Percentiles rank a stretch among this genome's conserved stretches.
Conservation (phyloP, 92 coral and sea anemone species). For the Paragorgia papillata region DNA sequence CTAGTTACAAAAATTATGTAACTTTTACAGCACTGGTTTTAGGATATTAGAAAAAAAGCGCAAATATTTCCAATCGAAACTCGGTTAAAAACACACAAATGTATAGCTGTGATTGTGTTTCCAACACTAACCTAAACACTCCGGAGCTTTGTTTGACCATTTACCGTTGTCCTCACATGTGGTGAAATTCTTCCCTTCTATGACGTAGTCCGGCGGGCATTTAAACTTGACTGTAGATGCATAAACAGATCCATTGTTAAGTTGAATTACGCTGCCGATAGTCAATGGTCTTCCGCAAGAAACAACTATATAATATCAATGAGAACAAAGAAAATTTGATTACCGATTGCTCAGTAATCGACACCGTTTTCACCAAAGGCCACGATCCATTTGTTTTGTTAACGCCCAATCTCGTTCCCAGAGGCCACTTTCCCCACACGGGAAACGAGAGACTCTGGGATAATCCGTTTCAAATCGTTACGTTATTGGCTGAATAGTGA, state of each 20-base stretch:
- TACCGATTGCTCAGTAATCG: background rate
- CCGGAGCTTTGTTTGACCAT: constrained; percentile 20
- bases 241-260: background rate
- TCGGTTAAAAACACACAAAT: too few relatives aligned
- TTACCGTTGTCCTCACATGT: constrained; percentile 1
- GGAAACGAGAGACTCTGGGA: too few relatives aligned
- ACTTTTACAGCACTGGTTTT: too few relatives aligned
- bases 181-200: background rate
- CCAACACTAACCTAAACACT: constrained; percentile 25
- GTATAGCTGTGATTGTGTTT: too few relatives aligned
- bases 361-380: background rate
- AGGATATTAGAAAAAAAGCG: too few relatives aligned
- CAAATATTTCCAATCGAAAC: too few relatives aligned
- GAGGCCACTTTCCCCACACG: too few relatives aligned
- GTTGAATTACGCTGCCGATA: background rate
- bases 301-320: background rate
- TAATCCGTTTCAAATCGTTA: too few relatives aligned
- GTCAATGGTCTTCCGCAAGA: background rate
- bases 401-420: too few relatives aligned
- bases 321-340: background rate
- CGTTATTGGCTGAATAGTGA: too few relatives aligned
- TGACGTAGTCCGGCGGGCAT: constrained; percentile 4
- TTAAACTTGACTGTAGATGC: background rate
- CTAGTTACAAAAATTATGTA: too few relatives aligned
- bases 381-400: too few relatives aligned